Evolutionary conservation across 2,797 vertebrate genomes (phyloP), one percentile per base, ranked within the genome.

Genomic region (Apodemus agrarius): DNA sequence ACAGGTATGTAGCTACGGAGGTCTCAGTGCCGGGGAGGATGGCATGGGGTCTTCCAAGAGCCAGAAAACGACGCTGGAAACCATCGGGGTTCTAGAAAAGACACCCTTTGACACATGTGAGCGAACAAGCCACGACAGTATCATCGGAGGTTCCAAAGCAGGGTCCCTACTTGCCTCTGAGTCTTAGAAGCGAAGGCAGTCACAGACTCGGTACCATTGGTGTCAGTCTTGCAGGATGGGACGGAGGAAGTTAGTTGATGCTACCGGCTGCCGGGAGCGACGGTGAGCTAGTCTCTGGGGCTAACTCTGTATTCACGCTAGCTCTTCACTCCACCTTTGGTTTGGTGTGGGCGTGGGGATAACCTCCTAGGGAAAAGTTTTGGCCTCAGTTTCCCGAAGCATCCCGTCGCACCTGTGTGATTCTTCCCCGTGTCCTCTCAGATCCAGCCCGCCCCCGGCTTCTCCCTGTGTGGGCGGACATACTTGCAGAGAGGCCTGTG

Each of bases 11-110:
- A 74, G 87, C 2, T 26, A 37, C 78, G 21, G 72, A 94, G 67
- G 21, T 79, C 75, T 52, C 14, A 37, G 59, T 52, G 26, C 12
- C 19, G 4, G 74, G 57, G 37, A 63, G 37, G 43, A 37, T 59
- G 84, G 21, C 14, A 83, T 0, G 43, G 26, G 22, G 22, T 84
- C 49, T 90, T 72, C 85, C 72, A 92, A 85, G 59, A 86, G 29
- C 57, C 19, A 82, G 81, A 72, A 96, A 89, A 93, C 12, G 75
- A 37, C 93, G 78, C 74, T 57, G 78, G 92, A 82, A 94, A n/a
- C 37, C 54, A 80, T 46, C 26, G 67, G 37, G 3, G 4, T 74
- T 93, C n/a, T 82, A 89, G 61, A 72, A 85, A 54, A 86, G 34
- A 26, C 31, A 86, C 6, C 46, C 29, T 22, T 34, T 9, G 21